Conservation (phyloP, 2,888 invertebrate species). For the Xanthostigma xanthostigma region DNA sequence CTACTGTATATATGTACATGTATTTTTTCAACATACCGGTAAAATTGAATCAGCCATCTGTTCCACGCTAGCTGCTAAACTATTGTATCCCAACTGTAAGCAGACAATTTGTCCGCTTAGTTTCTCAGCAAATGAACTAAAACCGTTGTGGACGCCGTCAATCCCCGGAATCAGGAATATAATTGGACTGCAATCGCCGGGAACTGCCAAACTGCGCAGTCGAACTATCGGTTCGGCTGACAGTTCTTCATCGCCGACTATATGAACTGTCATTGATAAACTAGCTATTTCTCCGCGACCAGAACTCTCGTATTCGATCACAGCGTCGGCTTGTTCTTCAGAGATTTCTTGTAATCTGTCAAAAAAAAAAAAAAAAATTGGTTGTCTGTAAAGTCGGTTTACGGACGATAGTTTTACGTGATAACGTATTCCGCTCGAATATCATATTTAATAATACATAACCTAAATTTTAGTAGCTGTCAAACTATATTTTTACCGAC, state of each 20-base stretch:
- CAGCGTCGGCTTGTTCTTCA: neutral
- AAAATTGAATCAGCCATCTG: slow-evolving; percentile 36
- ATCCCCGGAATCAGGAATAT: slow-evolving; percentile 50
- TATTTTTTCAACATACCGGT: slow-evolving; percentile 28
- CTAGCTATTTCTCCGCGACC: slow-evolving; percentile 23
- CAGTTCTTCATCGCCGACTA: slow-evolving; percentile 41
- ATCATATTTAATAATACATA: too few relatives aligned
- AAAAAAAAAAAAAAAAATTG: too few relatives aligned
- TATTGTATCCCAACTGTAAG: slow-evolving; percentile 36
- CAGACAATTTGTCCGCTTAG: slow-evolving; percentile 36
- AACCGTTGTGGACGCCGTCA: slow-evolving; percentile 42
- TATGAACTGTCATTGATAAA: slow-evolving; percentile 37
- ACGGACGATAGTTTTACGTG: too few relatives aligned
- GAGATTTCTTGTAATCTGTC: slow-evolving; percentile 23
- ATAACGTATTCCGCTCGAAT: too few relatives aligned
- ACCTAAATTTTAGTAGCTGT: too few relatives aligned
- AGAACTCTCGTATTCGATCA: too few relatives aligned
- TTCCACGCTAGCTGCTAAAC: slow-evolving; percentile 28
- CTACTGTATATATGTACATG: too few relatives aligned
- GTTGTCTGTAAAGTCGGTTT: too few relatives aligned
- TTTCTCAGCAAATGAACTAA: slow-evolving; percentile 35
- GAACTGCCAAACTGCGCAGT: slow-evolving; percentile 23
- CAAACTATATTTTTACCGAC: too few relatives aligned
- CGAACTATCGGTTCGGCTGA: slow-evolving; percentile 36
- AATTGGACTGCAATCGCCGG: slow-evolving; percentile 19